phyloP scores from a whole-genome alignment of 2,113 vertebrate species.

The Oostethus manadensis region DNA sequence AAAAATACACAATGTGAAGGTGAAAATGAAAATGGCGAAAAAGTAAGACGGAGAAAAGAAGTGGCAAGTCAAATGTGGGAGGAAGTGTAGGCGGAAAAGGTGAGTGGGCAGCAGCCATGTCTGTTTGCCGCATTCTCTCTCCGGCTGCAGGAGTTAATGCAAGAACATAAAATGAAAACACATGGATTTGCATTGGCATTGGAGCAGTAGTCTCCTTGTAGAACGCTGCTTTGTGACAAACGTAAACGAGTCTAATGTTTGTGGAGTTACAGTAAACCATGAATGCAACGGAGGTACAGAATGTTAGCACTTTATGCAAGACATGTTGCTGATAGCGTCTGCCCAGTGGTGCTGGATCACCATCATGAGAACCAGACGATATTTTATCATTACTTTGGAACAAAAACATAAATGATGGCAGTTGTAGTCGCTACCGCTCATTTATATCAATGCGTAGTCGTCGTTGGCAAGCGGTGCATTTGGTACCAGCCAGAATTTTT shows the following conservation, averaged over 20 bases:
- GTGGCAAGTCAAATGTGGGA: background rate
- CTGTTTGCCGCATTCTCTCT: constrained; percentile 17
- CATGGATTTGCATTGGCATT: constrained; percentile 21
- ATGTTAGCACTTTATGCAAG: constrained; percentile 49
- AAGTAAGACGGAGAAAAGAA: constrained; percentile 5
- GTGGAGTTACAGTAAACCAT: background rate
- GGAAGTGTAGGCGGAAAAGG: constrained; percentile 10
- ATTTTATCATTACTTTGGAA: no score
- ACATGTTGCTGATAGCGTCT: constrained; percentile 35
- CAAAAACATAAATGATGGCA: no score
- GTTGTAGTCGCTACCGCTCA: no score
- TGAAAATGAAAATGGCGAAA: constrained; percentile 9
- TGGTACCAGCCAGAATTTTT: no score
- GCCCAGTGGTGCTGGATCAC: constrained; percentile 19
- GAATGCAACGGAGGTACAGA: constrained; percentile 3
- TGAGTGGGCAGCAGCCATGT: constrained; percentile 33
- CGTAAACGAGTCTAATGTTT: constrained; percentile 1
- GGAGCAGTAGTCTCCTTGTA: constrained; percentile 16
- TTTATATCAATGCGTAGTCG: no score
- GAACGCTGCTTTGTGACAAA: background rate
- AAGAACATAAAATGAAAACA: constrained; percentile 17
- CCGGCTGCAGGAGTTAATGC: constrained; percentile 24
- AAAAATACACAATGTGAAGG: background rate
- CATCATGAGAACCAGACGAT: no score
- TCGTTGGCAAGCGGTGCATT: no score